A percentile compares a stretch with the other conserved stretches of the same genome.
Evolutionary conservation across 2,888 invertebrate species (phyloP).

Genomic region (Melangyna quadrimaculata): DNA sequence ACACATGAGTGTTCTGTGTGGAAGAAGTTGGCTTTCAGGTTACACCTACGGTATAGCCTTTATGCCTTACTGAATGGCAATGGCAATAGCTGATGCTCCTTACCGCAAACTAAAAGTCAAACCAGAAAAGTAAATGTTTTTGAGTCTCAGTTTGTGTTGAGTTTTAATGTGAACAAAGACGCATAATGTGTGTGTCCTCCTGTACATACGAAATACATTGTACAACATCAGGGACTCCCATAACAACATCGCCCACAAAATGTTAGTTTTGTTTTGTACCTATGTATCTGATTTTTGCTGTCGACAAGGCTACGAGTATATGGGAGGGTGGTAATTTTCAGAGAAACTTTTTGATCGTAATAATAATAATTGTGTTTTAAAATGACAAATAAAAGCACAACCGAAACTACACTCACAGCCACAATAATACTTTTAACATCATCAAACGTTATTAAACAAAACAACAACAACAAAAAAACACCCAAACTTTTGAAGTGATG

Average conservation of each 20-base stretch:
- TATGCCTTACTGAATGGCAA: background rate
- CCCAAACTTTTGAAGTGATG: background rate
- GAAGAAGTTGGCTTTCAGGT: background rate
- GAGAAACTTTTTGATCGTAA: conserved; percentile 46
- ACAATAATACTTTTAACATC: conserved; percentile 41
- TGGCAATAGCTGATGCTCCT: conserved; percentile 22
- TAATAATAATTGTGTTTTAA: conserved; percentile 44
- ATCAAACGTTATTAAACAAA: conserved; percentile 10
- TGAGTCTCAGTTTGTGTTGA: conserved; percentile 20
- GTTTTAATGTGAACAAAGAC: conserved; percentile 20
- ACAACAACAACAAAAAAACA: too few relatives aligned
- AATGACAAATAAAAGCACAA: conserved; percentile 46
- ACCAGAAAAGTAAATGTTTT: conserved; percentile 50
- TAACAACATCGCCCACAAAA: background rate
- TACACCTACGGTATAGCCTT: too few relatives aligned
- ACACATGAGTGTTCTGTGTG: conserved; percentile 42
- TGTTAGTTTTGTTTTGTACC: conserved; percentile 12
- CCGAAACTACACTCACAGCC: conserved; percentile 34
- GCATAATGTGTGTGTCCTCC: conserved; percentile 15
- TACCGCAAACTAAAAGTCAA: conserved; percentile 42
- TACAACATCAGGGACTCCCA: background rate
- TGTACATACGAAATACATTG: background rate
- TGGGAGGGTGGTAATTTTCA: background rate
- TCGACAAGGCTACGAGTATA: background rate
- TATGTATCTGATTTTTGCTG: conserved; percentile 1